A percentile compares a stretch with the other conserved stretches of the same genome.
Evolutionary conservation across 1,140 invertebrate species (phyloP).

Genomic region (Hypothenemus hampei): DNA sequence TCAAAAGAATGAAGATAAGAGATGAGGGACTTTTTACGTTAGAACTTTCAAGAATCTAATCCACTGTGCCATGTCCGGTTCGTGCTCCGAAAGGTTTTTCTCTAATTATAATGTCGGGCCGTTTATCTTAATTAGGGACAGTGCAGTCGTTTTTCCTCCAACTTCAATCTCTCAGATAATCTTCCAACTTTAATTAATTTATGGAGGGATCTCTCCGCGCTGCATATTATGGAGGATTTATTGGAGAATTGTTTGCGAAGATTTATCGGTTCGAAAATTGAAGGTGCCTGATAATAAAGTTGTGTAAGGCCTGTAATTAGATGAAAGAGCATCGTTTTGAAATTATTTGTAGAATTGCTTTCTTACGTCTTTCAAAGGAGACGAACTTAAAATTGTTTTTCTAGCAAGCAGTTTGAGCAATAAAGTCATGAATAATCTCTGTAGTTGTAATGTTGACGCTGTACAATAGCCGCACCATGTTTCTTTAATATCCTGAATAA

Average conservation of each 20-base stretch:
- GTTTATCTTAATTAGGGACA: constrained; percentile 26
- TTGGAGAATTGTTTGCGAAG: constrained; percentile 15
- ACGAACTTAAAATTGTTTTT: too few relatives aligned
- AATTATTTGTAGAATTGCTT: too few relatives aligned
- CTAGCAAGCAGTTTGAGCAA: too few relatives aligned
- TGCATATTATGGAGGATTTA: constrained; percentile 24
- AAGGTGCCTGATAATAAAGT: constrained; percentile 11
- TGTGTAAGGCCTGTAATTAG: too few relatives aligned
- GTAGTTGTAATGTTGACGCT: too few relatives aligned
- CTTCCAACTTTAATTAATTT: constrained; percentile 27
- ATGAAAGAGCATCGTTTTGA: too few relatives aligned
- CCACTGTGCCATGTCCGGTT: constrained; percentile 19
- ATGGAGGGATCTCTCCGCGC: constrained; percentile 18
- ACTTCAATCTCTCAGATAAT: constrained; percentile 24
- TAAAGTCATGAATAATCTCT: too few relatives aligned
- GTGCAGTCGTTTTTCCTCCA: constrained; percentile 21
- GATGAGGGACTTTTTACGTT: constrained; percentile 11
- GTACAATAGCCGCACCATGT: too few relatives aligned
- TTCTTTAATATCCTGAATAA: too few relatives aligned
- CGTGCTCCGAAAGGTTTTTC: constrained; percentile 22
- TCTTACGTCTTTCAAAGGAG: too few relatives aligned
- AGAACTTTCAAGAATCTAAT: constrained; percentile 12
- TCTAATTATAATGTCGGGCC: constrained; percentile 23
- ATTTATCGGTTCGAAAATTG: constrained; percentile 17
- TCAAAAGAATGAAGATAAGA: too few relatives aligned